These are phyloP conservation scores for Chinchilla lanigera DNA, from an alignment of 2,113 vertebrate genomes.

Conservation along the genomic window DNA sequence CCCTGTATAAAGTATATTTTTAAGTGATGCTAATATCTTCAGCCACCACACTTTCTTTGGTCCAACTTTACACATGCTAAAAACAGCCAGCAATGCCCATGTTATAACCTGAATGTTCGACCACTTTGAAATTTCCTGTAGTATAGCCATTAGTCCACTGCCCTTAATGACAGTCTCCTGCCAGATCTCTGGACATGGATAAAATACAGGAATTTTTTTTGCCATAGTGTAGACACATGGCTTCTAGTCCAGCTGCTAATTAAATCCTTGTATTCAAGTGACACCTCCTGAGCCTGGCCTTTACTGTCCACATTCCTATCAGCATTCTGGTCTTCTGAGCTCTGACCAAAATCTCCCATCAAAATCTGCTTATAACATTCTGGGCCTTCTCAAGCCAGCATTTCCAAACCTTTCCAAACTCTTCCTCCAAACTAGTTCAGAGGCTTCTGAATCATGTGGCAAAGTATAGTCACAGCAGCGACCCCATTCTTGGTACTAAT, in stretches of 20 bases:
- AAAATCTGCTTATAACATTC: neutral
- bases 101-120: neutral
- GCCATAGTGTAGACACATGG: neutral
- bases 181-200: neutral
- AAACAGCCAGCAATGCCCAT: neutral
- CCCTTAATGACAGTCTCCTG: neutral
- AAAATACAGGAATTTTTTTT: neutral
- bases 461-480: neutral
- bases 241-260: neutral
- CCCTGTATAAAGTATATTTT: neutral
- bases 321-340: neutral
- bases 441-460: neutral
- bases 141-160: neutral
- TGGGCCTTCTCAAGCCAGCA: neutral
- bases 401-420: neutral
- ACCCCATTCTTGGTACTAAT: neutral
- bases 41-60: neutral
- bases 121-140: neutral
- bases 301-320: neutral
- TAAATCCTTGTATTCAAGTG: neutral
- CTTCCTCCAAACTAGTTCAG: neutral
- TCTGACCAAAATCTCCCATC: neutral
- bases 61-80: neutral
- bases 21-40: neutral
- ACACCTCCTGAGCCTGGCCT: neutral